Base-by-base conservation (phyloP, 2,113 vertebrate species). In the Nibea coibor region DNA sequence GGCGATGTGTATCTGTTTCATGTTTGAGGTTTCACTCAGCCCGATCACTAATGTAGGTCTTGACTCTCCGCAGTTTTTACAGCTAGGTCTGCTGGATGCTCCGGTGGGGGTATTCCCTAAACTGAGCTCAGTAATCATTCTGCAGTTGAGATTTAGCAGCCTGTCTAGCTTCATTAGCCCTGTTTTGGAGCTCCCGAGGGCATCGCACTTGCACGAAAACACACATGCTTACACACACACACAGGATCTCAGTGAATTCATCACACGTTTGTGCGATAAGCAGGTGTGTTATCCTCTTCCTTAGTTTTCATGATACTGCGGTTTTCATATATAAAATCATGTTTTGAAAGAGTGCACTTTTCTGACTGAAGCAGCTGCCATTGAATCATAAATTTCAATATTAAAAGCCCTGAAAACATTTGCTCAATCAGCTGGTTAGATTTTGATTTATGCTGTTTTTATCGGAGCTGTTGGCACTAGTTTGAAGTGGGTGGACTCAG, bases 111-210 rank as follows among this genome's bases (percentile, higher is more conserved):
- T 78, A 59, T 72, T 89, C 84, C 85, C 77, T 89, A 90, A 88
- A 91, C 80, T 66, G 64, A 79, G 87, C 81, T 87, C 71, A 82
- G 87, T 89, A 87, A 92, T 93, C 88, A 84, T 87, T 79, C 69
- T 86, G 80, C 77, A 56, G 76, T 90, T 63, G 51, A 82, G 84
- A 86, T 89, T 90, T 85, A 86, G 81, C 50, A 2, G 69, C 81
- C 78, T 80, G 83, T 90, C 82, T 81, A 50, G 80, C 76, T 86
- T 89, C 87, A 89, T 91, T 92, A 91, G 81, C 81, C 84, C 74
- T 85, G 71, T 76, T 90, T 89, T 82, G 76, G 72, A 70, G 57
- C 63, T 83, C 86, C 87, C 75, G 67, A 47, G 61, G 45, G 75
- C 54, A 63, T 71, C 58, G 50, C 59, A 35, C 54, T 35, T 39